Evolutionary conservation across 2,888 invertebrate genomes (phyloP).

Genomic region (Philonicus albiceps): DNA sequence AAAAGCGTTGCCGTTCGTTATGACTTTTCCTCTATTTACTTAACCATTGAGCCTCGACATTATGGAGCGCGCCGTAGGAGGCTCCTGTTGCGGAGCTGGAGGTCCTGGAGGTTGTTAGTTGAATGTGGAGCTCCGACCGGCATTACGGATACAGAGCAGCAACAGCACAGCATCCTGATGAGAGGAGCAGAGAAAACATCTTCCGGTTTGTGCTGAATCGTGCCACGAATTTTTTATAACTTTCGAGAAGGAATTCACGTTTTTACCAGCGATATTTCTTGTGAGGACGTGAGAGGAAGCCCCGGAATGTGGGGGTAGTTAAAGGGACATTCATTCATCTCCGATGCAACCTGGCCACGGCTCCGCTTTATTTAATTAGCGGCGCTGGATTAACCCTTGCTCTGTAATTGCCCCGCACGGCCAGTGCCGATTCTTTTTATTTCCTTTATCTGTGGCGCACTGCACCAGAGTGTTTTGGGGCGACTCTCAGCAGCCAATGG

Average conservation of each 20-base stretch:
- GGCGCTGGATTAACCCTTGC: conserved; percentile 31
- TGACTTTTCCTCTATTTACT: conserved; percentile 49
- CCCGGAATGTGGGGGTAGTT: not conserved
- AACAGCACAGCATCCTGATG: conserved; percentile 9
- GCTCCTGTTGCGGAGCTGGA: not conserved
- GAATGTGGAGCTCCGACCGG: conserved; percentile 21
- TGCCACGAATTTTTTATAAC: conserved; percentile 44
- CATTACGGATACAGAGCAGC: conserved; percentile 30
- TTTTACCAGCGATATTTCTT: conserved; percentile 20
- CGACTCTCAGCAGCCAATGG: not conserved
- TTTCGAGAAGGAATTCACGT: conserved; percentile 24
- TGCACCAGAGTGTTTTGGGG: conserved; percentile 22
- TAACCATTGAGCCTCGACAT: conserved; percentile 45
- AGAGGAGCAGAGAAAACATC: conserved; percentile 44
- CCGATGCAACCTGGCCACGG: conserved; percentile 15
- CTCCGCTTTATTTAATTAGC: conserved; percentile 42
- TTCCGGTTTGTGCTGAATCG: conserved; percentile 45
- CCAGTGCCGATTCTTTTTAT: not conserved
- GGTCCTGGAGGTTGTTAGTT: conserved; percentile 37
- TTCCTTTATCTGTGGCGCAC: conserved; percentile 29
- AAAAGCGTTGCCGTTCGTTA: conserved; percentile 47
- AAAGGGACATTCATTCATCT: conserved; percentile 23
- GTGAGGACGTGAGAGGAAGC: not conserved
- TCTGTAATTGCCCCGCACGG: conserved; percentile 8
- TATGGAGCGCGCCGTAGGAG: not conserved